Evolutionary conservation across 2,113 vertebrate species (phyloP).

Genomic region (Pungitius pungitius): DNA sequence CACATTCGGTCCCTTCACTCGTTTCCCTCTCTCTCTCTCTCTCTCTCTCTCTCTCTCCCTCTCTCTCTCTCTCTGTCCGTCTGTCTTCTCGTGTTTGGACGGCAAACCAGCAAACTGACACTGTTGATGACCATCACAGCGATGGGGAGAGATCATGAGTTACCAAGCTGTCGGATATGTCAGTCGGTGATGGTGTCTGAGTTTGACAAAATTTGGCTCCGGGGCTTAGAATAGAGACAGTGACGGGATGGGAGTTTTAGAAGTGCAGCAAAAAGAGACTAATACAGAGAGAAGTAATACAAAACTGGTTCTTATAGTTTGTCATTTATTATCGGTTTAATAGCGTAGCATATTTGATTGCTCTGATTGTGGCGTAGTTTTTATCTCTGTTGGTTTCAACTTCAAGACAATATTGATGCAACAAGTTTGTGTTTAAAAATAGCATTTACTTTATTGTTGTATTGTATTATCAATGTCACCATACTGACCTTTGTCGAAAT

Average conservation of each 20-base stretch:
- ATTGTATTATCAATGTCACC: neutral
- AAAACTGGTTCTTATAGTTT: neutral
- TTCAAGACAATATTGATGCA: neutral
- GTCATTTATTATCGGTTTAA: neutral
- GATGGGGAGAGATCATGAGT: constrained; percentile 33
- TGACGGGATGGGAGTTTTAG: neutral
- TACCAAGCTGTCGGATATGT: constrained; percentile 38
- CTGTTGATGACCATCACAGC: constrained; percentile 39
- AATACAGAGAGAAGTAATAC: neutral
- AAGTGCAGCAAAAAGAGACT: neutral
- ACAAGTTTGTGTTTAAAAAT: neutral
- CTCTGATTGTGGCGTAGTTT: neutral
- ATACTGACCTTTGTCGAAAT: neutral
- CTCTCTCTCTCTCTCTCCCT: constrained; percentile 1
- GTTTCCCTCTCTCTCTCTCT: constrained; percentile 3
- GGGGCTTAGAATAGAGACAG: constrained; percentile 11
- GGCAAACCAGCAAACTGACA: constrained; percentile 29
- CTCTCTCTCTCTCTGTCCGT: constrained; percentile 1
- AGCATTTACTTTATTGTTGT: neutral
- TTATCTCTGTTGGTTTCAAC: neutral
- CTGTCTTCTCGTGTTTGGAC: constrained; percentile 6
- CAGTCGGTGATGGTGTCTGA: constrained; percentile 24
- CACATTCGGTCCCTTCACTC: neutral
- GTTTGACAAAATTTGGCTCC: constrained; percentile 33
- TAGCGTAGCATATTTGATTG: neutral